Evolutionary conservation across 2,797 vertebrate genomes (phyloP).

Genomic region (Xenentodon cancila): DNA sequence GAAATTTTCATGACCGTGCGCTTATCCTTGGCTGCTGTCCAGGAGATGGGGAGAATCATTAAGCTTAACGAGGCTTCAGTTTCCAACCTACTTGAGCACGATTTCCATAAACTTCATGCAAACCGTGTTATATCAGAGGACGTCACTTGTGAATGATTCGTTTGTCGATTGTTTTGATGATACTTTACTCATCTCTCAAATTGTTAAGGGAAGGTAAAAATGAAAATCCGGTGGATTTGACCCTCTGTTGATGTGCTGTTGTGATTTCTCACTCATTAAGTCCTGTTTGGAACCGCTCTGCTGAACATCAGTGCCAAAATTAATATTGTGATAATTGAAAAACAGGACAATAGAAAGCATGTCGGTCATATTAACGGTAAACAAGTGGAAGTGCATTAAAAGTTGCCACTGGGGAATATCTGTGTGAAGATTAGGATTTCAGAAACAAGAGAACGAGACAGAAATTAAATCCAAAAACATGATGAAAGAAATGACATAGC

Average conservation of each 20-base stretch:
- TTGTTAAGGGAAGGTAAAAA: background rate
- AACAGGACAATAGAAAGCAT: conserved; percentile 28
- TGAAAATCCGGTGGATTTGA: background rate
- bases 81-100: conserved; percentile 30
- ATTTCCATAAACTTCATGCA: conserved; percentile 18
- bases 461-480: conserved; percentile 1
- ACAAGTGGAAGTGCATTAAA: background rate
- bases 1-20: conserved; percentile 28
- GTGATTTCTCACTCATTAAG: conserved; percentile 34
- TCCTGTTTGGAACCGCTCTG: conserved; percentile 10
- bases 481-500: background rate
- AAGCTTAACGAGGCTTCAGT: conserved; percentile 43
- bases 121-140: conserved; percentile 9
- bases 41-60: conserved; percentile 33
- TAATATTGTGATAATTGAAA: conserved; percentile 50
- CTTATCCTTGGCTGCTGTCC: conserved; percentile 36
- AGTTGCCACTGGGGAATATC: conserved; percentile 2
- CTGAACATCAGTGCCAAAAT: conserved; percentile 23
- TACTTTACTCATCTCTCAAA: background rate
- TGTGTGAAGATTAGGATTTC: background rate
- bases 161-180: background rate
- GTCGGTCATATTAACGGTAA: conserved; percentile 35
- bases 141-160: background rate
- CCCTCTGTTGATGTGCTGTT: conserved; percentile 11
- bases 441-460: background rate